A percentile compares a stretch with the other conserved stretches of the same genome.
Conservation (phyloP, 2,888 invertebrate genomes). For the Nymphalis polychloros region DNA sequence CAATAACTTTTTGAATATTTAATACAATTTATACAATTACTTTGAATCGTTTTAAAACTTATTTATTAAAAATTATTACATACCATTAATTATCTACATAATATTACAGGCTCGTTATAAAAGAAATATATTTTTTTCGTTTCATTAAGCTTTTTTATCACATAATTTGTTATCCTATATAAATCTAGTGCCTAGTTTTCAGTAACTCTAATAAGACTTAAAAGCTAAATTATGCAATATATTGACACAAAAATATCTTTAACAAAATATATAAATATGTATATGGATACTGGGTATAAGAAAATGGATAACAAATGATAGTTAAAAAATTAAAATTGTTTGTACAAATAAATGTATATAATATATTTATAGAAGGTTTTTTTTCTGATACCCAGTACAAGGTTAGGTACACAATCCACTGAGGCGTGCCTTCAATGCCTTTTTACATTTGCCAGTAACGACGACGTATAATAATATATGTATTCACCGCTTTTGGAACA, state of each 20-base stretch:
- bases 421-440: not conserved
- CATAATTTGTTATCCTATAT: slow-evolving; percentile 61
- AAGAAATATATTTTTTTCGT: slow-evolving; percentile 54
- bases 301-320: slow-evolving; percentile 21
- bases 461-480: not conserved
- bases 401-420: not conserved
- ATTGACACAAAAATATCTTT: slow-evolving; percentile 64
- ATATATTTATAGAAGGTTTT: not conserved
- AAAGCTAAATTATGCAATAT: slow-evolving; percentile 73
- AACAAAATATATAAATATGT: slow-evolving; percentile 18
- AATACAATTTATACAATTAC: slow-evolving; percentile 60
- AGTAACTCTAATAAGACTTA: slow-evolving; percentile 59
- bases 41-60: slow-evolving; percentile 31
- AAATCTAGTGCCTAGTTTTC: slow-evolving; percentile 47
- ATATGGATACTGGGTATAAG: slow-evolving; percentile 30
- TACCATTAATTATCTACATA: slow-evolving; percentile 20
- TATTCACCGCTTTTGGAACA: not conserved
- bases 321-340: slow-evolving; percentile 1
- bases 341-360: slow-evolving; percentile 8
- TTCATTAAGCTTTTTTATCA: slow-evolving; percentile 63
- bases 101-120: slow-evolving; percentile 56
- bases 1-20: slow-evolving; percentile 62
- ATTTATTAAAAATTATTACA: slow-evolving; percentile 40
- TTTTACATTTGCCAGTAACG: not conserved
- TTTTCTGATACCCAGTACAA: slow-evolving; percentile 8